Percentiles rank a stretch among this genome's conserved stretches.
These are phyloP conservation scores for Patella depressa DNA, from an alignment of 2,888 invertebrate species.

Conservation along the genomic window DNA sequence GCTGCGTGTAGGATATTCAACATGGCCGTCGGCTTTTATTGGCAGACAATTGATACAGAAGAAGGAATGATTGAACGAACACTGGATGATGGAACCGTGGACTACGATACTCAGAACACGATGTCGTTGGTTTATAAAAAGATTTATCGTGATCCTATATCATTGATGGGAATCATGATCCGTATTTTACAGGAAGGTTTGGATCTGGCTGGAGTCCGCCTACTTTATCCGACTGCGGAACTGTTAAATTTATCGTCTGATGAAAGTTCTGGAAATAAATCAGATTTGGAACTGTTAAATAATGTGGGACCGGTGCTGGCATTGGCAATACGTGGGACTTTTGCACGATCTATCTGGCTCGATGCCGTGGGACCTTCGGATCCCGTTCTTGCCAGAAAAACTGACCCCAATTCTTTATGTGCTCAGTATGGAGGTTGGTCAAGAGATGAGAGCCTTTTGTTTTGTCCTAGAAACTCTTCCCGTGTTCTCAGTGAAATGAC, in stretches of 20 bases:
- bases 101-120: conserved; percentile 61
- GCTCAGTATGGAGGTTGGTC: conserved; percentile 64
- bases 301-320: conserved; percentile 63
- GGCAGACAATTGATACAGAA: conserved; percentile 66
- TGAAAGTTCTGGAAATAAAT: conserved; percentile 29
- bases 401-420: conserved; percentile 66
- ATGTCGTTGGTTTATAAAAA: conserved; percentile 64
- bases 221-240: conserved; percentile 59
- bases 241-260: conserved; percentile 45
- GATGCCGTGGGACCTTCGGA: conserved; percentile 67
- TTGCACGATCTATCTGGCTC: conserved; percentile 62
- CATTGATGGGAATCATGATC: conserved; percentile 63
- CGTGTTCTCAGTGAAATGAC: conserved; percentile 55
- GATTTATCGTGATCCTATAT: conserved; percentile 57
- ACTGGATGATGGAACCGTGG: conserved; percentile 43
- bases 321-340: conserved; percentile 61
- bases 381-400: conserved; percentile 59
- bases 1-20: conserved; percentile 61
- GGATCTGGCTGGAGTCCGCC: conserved; percentile 61
- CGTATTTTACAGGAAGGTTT: conserved; percentile 62
- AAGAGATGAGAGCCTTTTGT: conserved; percentile 60
- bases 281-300: conserved; percentile 46
- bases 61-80: conserved; percentile 49
- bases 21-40: conserved; percentile 63
- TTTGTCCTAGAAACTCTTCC: conserved; percentile 61